A percentile compares a stretch with the other conserved stretches of the same genome.
Evolutionary conservation across 2,888 invertebrate genomes (phyloP).

Genomic region (Stenurella melanura): DNA sequence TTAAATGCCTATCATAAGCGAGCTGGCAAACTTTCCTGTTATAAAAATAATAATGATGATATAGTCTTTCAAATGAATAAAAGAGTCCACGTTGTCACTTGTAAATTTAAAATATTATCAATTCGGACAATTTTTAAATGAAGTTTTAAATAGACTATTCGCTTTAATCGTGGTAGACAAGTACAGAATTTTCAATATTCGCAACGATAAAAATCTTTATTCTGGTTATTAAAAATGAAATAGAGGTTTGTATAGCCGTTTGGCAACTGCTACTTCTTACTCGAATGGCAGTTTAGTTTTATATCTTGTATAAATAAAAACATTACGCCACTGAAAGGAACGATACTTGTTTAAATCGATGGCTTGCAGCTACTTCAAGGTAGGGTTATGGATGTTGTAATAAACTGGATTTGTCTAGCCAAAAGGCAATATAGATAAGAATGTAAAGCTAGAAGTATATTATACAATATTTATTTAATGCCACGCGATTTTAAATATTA

Average conservation of each 20-base stretch:
- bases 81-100: no score
- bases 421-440: background rate
- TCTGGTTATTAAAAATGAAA: slow-evolving; percentile 16
- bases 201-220: background rate
- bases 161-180: background rate
- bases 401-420: slow-evolving; percentile 44
- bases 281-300: slow-evolving; percentile 3
- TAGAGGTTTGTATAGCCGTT: slow-evolving; percentile 16
- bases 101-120: no score
- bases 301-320: slow-evolving; percentile 5
- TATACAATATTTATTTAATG: background rate
- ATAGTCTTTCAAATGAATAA: no score
- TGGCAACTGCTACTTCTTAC: slow-evolving; percentile 20
- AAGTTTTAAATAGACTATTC: background rate
- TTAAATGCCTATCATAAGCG: no score
- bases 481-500: no score
- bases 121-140: background rate
- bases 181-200: slow-evolving; percentile 7
- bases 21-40: no score
- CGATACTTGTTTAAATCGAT: slow-evolving; percentile 7
- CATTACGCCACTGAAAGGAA: background rate
- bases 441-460: background rate
- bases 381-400: slow-evolving; percentile 3
- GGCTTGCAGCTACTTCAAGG: background rate
- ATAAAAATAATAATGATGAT: no score